These are phyloP conservation scores for Pelecanus crispus DNA, from an alignment of 2,113 vertebrate species.

Conservation along the genomic window DNA sequence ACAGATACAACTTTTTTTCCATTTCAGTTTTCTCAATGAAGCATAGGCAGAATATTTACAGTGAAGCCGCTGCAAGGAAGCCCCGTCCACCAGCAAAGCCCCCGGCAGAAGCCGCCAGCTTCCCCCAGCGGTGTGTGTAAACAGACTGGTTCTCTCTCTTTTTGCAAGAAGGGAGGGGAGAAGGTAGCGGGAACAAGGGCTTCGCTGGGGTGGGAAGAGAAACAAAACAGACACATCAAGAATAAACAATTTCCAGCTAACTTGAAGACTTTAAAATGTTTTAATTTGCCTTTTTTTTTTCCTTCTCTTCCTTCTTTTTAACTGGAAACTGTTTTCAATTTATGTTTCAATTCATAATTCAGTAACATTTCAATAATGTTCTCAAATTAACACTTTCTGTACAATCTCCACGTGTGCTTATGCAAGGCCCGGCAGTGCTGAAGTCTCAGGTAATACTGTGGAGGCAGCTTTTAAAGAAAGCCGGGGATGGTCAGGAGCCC, in stretches of 20 bases:
- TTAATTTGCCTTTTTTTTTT: not conserved
- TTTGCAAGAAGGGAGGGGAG: not conserved
- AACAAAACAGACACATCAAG: not conserved
- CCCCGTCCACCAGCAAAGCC: not conserved
- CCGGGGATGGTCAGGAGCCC: fast-evolving
- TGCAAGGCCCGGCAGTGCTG: not conserved
- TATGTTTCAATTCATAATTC: not conserved
- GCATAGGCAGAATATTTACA: conserved; percentile 40
- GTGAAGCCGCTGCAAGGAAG: not conserved
- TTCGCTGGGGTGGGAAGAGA: not conserved
- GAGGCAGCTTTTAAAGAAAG: not conserved
- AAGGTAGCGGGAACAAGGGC: not conserved
- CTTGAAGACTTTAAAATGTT: not conserved
- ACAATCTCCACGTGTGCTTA: not conserved
- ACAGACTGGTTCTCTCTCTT: not conserved
- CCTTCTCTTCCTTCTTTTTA: not conserved
- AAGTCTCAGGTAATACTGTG: not conserved
- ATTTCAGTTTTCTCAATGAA: conserved; percentile 7
- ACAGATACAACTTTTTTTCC: conserved; percentile 26
- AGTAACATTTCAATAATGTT: not conserved
- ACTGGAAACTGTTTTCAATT: not conserved
- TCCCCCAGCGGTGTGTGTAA: not conserved
- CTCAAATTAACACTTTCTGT: not conserved
- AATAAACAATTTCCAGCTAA: not conserved
- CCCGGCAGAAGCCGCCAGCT: not conserved